phyloP scores from a whole-genome alignment of 2,113 vertebrate species.

The Cottus gobio region DNA sequence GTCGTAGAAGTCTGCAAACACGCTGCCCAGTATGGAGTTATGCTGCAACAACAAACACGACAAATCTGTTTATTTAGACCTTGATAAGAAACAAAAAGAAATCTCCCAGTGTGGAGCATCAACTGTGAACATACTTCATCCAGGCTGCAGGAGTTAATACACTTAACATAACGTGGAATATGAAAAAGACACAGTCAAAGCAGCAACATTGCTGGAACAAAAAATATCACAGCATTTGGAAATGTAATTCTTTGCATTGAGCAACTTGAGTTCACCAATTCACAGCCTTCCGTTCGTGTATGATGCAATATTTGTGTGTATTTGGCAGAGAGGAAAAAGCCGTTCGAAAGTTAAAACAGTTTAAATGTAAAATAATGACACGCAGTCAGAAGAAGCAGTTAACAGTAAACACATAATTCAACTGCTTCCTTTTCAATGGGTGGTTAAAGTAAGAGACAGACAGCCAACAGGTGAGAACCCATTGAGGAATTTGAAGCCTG shows the following conservation, averaged over 20 bases:
- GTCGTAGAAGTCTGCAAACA: constrained; percentile 94
- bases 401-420: background rate
- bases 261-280: background rate
- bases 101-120: background rate
- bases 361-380: background rate
- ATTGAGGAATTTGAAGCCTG: background rate
- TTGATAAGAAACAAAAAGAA: background rate
- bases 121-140: background rate
- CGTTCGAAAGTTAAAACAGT: background rate
- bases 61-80: constrained; percentile 10
- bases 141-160: background rate
- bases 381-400: constrained; percentile 14
- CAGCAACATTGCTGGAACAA: constrained; percentile 23
- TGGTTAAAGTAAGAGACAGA: constrained; percentile 8
- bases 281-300: background rate
- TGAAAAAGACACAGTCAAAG: constrained; percentile 44
- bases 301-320: background rate
- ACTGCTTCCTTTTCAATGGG: background rate
- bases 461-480: background rate
- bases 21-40: constrained; percentile 90
- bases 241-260: background rate
- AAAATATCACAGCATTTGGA: constrained; percentile 5
- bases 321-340: background rate
- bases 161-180: constrained; percentile 23
- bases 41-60: constrained; percentile 85